phyloP scores from a whole-genome alignment of 2,888 invertebrate species.

The Ariolimax columbianus region DNA sequence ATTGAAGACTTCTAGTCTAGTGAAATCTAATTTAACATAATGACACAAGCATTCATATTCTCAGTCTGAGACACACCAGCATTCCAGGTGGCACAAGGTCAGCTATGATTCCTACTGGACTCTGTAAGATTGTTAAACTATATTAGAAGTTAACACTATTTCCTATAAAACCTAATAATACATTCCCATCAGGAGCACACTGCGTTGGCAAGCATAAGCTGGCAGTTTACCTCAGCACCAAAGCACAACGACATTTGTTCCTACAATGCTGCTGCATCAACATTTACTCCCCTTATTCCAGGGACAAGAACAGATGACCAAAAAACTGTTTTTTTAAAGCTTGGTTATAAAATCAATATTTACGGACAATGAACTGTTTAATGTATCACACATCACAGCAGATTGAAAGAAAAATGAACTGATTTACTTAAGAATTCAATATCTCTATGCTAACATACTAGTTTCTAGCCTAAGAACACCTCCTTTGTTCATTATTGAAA shows the following conservation, averaged over 20 bases:
- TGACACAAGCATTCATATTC: not conserved
- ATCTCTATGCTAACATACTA: not conserved
- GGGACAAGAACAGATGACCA: conserved; percentile 1
- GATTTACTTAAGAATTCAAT: conserved; percentile 5
- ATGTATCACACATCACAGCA: not conserved
- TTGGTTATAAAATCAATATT: not conserved
- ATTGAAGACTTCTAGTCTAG: not conserved
- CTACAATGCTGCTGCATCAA: conserved; percentile 21
- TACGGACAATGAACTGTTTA: not conserved
- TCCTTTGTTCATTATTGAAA: not conserved
- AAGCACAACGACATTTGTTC: conserved; percentile 10
- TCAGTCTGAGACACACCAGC: not conserved
- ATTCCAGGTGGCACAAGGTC: not conserved
- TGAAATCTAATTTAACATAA: not conserved
- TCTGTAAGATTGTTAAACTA: conserved; percentile 14
- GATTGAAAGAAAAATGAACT: not conserved
- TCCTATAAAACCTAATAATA: not conserved
- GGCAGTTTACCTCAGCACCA: conserved; percentile 26
- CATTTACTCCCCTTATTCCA: conserved; percentile 1
- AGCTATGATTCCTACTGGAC: not conserved
- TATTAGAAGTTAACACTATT: not conserved
- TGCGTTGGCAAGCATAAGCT: conserved; percentile 14
- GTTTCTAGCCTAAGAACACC: not conserved
- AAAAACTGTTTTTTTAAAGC: not conserved
- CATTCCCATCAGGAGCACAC: conserved; percentile 20